Percentiles rank a stretch among this genome's conserved stretches.
phyloP scores from a whole-genome alignment of 2,797 vertebrate genomes.

The Florisuga fusca region DNA sequence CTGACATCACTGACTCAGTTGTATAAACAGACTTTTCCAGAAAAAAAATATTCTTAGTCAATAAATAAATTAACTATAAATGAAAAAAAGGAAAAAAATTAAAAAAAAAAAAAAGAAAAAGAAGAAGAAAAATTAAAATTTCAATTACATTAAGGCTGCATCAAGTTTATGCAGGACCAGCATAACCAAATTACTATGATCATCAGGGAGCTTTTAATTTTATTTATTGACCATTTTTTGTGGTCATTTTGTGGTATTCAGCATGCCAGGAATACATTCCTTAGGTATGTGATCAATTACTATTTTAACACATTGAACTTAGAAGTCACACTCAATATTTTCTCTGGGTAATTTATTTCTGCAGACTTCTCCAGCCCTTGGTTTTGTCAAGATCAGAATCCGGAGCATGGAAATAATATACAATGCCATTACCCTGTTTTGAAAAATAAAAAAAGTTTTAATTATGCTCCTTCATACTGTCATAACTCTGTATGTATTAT shows the following conservation, averaged over 20 bases:
- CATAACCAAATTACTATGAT: neutral
- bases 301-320: neutral
- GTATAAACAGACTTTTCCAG: neutral
- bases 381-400: neutral
- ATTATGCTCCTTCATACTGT: constrained; percentile 19
- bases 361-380: neutral
- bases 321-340: neutral
- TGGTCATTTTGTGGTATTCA: neutral
- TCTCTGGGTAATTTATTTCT: neutral
- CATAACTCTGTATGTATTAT: constrained; percentile 20
- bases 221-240: neutral
- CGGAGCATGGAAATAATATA: neutral
- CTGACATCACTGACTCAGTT: neutral
- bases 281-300: neutral
- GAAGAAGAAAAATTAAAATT: neutral
- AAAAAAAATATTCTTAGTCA: neutral
- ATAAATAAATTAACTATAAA: neutral
- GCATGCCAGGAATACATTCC: neutral
- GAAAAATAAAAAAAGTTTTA: constrained; percentile 27
- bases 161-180: neutral
- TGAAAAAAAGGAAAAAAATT: fast-evolving
- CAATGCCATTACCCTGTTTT: neutral
- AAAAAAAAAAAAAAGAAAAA: fast-evolving
- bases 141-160: neutral
- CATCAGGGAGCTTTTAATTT: neutral